Evolutionary conservation across 2,888 invertebrate genomes (phyloP).

Genomic region (Neoitamus cyanurus): DNA sequence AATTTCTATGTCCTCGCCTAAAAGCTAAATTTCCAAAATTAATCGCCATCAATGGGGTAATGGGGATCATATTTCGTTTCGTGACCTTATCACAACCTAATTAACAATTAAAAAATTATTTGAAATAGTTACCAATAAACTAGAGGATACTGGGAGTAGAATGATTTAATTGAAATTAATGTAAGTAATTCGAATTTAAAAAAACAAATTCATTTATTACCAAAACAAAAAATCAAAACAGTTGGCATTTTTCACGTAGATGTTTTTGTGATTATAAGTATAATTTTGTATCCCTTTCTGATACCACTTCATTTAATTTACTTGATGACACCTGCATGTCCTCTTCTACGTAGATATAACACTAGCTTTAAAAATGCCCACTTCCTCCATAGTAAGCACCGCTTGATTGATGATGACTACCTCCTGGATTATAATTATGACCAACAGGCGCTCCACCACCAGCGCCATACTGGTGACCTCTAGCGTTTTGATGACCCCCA

Average conservation of each 20-base stretch:
- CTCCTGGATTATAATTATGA: background rate
- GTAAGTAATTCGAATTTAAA: no score
- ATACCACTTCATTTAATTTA: background rate
- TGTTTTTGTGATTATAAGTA: background rate
- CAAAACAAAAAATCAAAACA: background rate
- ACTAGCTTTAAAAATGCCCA: background rate
- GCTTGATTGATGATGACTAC: background rate
- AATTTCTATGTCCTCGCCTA: no score
- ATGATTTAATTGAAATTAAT: no score
- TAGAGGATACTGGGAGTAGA: no score
- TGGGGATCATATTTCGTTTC: no score
- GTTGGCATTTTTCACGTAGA: background rate
- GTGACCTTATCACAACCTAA: no score
- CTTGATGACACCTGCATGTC: background rate
- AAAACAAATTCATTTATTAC: background rate
- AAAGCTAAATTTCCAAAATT: no score
- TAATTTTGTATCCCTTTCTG: background rate
- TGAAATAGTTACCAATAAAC: no score
- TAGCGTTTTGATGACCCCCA: background rate
- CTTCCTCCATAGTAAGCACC: background rate
- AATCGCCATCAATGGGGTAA: no score
- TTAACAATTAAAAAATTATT: no score
- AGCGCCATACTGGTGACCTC: background rate
- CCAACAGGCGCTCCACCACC: no score
- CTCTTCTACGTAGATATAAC: background rate